Conservation (phyloP, 2,888 invertebrate species). For the Rapana venosa region DNA sequence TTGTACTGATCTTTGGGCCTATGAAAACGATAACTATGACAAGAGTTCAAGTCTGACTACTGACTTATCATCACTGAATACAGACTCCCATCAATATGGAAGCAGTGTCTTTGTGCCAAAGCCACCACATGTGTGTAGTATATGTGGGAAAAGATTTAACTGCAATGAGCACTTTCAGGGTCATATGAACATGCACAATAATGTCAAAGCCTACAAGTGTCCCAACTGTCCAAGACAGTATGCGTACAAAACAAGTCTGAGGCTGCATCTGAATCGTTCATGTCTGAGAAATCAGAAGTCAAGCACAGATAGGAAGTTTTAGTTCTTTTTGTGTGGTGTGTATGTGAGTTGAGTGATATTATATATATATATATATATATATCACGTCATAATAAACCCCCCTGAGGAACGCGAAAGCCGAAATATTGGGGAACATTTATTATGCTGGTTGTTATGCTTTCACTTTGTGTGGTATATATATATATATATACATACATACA, state of each 20-base stretch:
- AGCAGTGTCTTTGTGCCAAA: neutral
- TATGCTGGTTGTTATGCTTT: no score
- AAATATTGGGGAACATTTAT: no score
- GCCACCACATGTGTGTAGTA: conserved; percentile 8
- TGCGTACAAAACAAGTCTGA: conserved; percentile 35
- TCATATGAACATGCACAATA: conserved; percentile 37
- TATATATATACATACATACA: no score
- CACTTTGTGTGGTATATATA: no score
- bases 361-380: no score
- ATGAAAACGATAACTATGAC: neutral
- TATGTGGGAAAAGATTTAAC: conserved; percentile 34
- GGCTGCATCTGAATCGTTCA: conserved; percentile 24
- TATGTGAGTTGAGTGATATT: no score
- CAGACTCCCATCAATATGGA: neutral
- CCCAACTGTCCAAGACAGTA: conserved; percentile 31
- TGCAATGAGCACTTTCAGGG: conserved; percentile 36
- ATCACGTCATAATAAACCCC: no score
- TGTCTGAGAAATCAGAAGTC: neutral
- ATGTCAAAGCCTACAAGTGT: conserved; percentile 38
- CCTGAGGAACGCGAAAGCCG: no score
- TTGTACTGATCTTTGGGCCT: neutral
- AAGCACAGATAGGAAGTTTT: neutral
- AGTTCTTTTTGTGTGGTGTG: no score
- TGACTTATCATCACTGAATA: neutral
- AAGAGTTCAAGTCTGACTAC: neutral